phyloP scores from a whole-genome alignment of 2,113 vertebrate species.

The Enhydra lutris region DNA sequence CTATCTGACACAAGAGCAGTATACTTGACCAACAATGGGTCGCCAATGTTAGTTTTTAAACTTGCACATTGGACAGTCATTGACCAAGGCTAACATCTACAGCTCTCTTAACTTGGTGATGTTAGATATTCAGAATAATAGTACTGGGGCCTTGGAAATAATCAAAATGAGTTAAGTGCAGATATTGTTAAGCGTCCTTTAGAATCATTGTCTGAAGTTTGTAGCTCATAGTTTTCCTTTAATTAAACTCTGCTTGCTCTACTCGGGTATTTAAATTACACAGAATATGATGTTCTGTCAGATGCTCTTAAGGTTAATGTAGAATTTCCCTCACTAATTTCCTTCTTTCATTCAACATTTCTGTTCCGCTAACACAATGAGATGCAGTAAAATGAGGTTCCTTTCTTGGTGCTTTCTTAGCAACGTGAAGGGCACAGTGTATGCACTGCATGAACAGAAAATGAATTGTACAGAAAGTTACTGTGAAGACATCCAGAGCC shows the following conservation, averaged over 20 bases:
- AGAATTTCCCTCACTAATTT: slow-evolving; percentile 38
- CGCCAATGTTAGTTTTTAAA: not conserved
- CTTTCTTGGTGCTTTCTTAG: slow-evolving; percentile 26
- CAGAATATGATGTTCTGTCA: slow-evolving; percentile 54
- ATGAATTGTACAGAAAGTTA: slow-evolving; percentile 44
- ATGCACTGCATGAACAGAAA: slow-evolving; percentile 34
- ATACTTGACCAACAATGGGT: not conserved
- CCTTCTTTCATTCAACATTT: slow-evolving; percentile 54
- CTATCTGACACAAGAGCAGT: not conserved
- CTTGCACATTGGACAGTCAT: not conserved
- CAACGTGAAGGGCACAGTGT: not conserved
- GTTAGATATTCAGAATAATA: slow-evolving; percentile 29
- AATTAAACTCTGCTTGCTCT: slow-evolving; percentile 62
- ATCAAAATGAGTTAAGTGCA: slow-evolving; percentile 37
- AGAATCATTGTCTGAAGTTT: slow-evolving; percentile 28
- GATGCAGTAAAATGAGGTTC: slow-evolving; percentile 40
- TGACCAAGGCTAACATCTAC: not conserved
- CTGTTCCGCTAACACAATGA: slow-evolving; percentile 42
- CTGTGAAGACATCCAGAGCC: not conserved
- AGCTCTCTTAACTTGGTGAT: slow-evolving; percentile 11
- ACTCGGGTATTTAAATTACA: slow-evolving; percentile 44
- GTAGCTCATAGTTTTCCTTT: slow-evolving; percentile 48
- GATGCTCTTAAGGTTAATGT: not conserved
- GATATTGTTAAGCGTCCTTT: slow-evolving; percentile 46
- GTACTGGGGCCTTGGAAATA: not conserved